Evolutionary conservation across 2,113 vertebrate genomes (phyloP).

Genomic region (Ageneiosus marmoratus): DNA sequence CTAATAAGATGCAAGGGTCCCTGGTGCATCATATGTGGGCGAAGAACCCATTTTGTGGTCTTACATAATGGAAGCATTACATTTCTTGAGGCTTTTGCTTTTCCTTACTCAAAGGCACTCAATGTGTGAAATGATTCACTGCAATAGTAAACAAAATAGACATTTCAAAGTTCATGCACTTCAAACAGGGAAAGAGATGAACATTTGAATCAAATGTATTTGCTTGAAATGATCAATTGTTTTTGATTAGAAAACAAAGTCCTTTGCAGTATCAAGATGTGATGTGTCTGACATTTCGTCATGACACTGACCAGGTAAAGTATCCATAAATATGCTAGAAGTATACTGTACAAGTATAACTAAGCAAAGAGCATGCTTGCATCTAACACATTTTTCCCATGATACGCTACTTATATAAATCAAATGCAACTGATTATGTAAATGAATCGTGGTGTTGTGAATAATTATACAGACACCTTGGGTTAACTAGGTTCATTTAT

Average conservation of each 20-base stretch:
- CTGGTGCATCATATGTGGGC: conserved; percentile 54
- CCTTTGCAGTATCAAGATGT: neutral
- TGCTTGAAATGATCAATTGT: neutral
- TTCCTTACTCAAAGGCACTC: conserved; percentile 48
- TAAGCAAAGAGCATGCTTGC: conserved; percentile 2
- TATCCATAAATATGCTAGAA: neutral
- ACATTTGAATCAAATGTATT: neutral
- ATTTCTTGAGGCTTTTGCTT: conserved; percentile 55
- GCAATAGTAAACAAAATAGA: conserved; percentile 44
- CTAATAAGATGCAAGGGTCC: conserved; percentile 53
- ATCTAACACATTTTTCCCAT: conserved; percentile 12
- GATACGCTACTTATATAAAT: neutral
- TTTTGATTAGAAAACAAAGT: neutral
- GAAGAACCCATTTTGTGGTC: conserved; percentile 57
- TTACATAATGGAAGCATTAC: conserved; percentile 66
- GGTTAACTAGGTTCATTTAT: neutral
- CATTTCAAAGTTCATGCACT: too few relatives aligned
- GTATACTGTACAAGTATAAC: neutral
- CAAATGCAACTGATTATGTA: neutral
- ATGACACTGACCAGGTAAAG: conserved; percentile 36
- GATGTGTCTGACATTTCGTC: neutral
- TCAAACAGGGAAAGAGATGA: neutral
- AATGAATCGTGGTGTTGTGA: neutral
- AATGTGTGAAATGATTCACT: conserved; percentile 53
- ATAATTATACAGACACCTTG: neutral